Evolutionary conservation across 92 coral and sea anemone species (phyloP).

Genomic region (Paragorgia papillata): DNA sequence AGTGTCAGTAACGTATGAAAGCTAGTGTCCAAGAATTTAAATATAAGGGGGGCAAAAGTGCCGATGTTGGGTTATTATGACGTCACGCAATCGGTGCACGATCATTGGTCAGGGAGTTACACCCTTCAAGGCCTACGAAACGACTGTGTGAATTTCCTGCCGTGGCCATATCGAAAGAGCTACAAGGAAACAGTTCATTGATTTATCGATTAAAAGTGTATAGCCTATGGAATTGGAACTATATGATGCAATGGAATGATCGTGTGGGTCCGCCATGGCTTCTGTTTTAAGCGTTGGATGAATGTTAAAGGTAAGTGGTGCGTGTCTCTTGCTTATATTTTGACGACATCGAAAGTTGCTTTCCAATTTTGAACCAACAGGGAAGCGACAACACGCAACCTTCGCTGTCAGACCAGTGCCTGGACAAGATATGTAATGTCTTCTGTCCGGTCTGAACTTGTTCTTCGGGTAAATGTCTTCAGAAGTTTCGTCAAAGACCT

Average conservation of each 20-base stretch:
- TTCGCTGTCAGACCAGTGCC: background rate
- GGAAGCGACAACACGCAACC: constrained; percentile 5
- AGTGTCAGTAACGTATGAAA: background rate
- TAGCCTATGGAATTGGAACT: constrained; percentile 11
- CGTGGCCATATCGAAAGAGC: constrained; percentile 35
- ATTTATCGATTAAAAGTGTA: constrained; percentile 36
- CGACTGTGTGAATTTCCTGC: constrained; percentile 25
- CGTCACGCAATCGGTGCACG: constrained; percentile 27
- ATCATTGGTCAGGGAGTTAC: constrained; percentile 44
- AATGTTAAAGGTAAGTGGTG: constrained; percentile 24
- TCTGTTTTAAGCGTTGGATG: constrained; percentile 26
- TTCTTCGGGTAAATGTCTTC: background rate
- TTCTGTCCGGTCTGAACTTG: background rate
- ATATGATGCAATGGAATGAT: constrained; percentile 40
- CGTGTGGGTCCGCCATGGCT: constrained; percentile 38
- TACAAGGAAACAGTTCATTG: constrained; percentile 40
- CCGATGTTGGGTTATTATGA: constrained; percentile 3
- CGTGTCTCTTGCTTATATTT: background rate
- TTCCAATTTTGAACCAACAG: constrained; percentile 19
- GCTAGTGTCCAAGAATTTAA: no score
- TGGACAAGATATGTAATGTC: background rate
- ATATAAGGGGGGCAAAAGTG: no score
- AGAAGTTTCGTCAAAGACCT: background rate
- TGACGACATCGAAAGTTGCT: constrained; percentile 10
- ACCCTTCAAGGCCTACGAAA: constrained; percentile 19